Evolutionary conservation across 2,888 invertebrate genomes (phyloP).

Genomic region (Bembecia ichneumoniformis): DNA sequence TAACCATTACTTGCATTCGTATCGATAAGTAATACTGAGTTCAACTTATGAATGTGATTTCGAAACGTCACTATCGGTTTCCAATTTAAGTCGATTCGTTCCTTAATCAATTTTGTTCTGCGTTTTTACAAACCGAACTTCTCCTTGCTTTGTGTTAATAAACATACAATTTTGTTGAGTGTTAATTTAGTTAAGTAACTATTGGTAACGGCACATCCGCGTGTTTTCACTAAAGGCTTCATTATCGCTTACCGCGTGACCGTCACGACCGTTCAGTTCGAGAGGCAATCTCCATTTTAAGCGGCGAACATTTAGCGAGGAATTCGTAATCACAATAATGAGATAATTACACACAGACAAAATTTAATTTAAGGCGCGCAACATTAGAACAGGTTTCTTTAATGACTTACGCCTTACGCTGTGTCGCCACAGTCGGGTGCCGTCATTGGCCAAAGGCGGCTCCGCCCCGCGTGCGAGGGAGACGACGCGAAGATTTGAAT

Average conservation of each 20-base stretch:
- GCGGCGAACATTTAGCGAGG: conserved; percentile 65
- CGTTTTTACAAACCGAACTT: conserved; percentile 56
- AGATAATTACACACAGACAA: conserved; percentile 72
- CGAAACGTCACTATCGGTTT: conserved; percentile 72
- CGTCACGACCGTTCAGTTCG: conserved; percentile 38
- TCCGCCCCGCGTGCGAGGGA: conserved; percentile 70
- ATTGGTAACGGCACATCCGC: conserved; percentile 14
- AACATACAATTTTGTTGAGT: conserved; percentile 45
- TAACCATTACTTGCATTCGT: conserved; percentile 66
- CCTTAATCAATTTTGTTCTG: conserved; percentile 69
- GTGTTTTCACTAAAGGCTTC: conserved; percentile 28
- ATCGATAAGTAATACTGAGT: conserved; percentile 69
- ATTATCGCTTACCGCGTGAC: conserved; percentile 42
- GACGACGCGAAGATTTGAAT: conserved; percentile 70
- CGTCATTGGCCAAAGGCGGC: conserved; percentile 67
- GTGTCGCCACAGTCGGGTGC: conserved; percentile 65
- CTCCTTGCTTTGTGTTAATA: conserved; percentile 51
- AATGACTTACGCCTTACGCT: conserved; percentile 72
- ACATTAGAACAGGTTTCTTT: conserved; percentile 74
- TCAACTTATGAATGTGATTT: conserved; percentile 70
- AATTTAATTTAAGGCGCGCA: conserved; percentile 73
- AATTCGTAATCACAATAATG: conserved; percentile 72
- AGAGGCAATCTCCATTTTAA: conserved; percentile 59
- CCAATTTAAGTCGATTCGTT: conserved; percentile 73
- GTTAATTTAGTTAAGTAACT: conserved; percentile 31